Percentiles rank a stretch among this genome's conserved stretches.
Evolutionary conservation across 2,113 vertebrate genomes (phyloP).

Genomic region (Pampusana beccarii): DNA sequence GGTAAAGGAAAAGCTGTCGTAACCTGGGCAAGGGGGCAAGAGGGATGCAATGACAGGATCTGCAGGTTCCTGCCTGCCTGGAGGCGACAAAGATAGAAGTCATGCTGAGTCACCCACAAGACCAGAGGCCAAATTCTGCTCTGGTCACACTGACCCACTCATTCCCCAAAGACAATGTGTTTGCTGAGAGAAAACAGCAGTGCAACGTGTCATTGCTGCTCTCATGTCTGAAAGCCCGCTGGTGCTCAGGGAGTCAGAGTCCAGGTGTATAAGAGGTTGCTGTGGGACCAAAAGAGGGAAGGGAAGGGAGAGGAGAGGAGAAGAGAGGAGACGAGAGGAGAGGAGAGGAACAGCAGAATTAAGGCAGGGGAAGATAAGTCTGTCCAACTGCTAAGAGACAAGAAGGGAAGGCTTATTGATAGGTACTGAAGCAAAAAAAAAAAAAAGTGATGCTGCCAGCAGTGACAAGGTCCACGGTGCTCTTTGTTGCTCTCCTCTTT

Average conservation of each 20-base stretch:
- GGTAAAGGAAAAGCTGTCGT: neutral
- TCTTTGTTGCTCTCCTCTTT: neutral
- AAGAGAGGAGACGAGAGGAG: too few species aligned
- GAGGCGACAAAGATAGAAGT: neutral
- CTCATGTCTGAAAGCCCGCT: neutral
- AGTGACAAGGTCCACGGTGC: neutral
- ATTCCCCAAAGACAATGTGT: neutral
- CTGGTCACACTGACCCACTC: neutral
- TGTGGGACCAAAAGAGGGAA: neutral
- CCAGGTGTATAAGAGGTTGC: neutral
- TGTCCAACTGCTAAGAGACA: neutral
- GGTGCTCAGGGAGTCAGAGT: fast-evolving
- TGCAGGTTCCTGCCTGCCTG: neutral
- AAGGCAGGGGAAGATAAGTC: neutral
- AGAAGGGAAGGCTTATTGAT: neutral
- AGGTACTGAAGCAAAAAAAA: neutral
- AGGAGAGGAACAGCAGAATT: neutral
- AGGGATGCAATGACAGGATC: neutral
- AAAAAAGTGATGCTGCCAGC: neutral
- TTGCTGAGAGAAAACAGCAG: neutral
- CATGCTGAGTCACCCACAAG: neutral
- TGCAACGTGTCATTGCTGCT: neutral
- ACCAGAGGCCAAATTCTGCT: neutral
- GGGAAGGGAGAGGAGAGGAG: too few species aligned
- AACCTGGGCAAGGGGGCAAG: neutral